Base-by-base conservation (phyloP, 2,113 vertebrate genomes). In the Seriola rivoliana region DNA sequence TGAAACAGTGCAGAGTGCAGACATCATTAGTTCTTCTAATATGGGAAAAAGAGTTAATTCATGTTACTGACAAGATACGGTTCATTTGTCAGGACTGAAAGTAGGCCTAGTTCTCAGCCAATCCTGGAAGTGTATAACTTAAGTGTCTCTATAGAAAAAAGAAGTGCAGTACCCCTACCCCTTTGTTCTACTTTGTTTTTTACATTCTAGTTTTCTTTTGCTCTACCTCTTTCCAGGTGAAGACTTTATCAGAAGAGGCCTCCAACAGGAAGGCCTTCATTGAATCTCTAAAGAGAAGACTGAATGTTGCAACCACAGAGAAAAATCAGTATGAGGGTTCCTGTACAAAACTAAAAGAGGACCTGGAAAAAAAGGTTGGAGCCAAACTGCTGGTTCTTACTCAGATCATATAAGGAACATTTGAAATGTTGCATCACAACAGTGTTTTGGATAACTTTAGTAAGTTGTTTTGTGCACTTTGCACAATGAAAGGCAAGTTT, bases 271-370 rank as follows among this genome's bases (percentile, higher is more conserved):
- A 97, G 83, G 73, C 93, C 46, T 94, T 96, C 17, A 87, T 97
- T 71, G 96, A 97, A 52, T 97, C 96, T 65, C 89, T 97, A 75
- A 98, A 97, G 90, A 95, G 97, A 89, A 96, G 96, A 88, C 94
- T 98, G 85, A 95, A 80, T 75, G 93, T 96, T 50, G 94, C 95
- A 54, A 91, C 94, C 40, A 94, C 96, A 81, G 96, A 97, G 84
- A 98, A 96, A 82, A 93, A 88, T 85, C 95, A 96, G 9, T 92
- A 95, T 72, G 96, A 98, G 73, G 85, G 95, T 73, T 94, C 95
- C 88, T 96, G 96, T 90, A 82, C 89, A 60, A 96, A 95, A 87
- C 89, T 96, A 57, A 97, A 95, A 88, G 95, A 96, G 9, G 96
- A 97, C 21, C 82, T 98, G 81, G 95, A 95, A 38, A 96, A 96